Percentiles rank a stretch among this genome's conserved stretches.
These are phyloP conservation scores for Athalia rosae DNA, from an alignment of 2,888 invertebrate genomes.

Conservation along the genomic window DNA sequence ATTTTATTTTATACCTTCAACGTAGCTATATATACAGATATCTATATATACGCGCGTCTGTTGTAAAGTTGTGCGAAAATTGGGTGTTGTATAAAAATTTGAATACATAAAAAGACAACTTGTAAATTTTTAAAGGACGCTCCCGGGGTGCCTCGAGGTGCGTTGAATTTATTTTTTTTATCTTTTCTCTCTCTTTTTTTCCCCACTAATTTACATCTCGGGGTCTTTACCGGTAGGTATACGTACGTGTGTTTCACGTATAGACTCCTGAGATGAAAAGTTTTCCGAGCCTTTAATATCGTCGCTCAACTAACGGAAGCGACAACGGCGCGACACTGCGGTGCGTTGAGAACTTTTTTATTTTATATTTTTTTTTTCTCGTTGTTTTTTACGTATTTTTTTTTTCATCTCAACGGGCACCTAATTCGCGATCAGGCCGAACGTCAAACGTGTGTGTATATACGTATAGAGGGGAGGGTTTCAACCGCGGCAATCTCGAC, in stretches of 20 bases:
- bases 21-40: background rate
- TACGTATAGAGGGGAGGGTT: conserved; percentile 42
- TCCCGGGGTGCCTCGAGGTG: background rate
- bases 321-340: background rate
- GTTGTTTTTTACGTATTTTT: background rate
- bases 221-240: background rate
- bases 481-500: conserved; percentile 44
- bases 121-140: conserved; percentile 16
- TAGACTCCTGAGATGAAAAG: background rate
- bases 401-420: background rate
- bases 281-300: conserved; percentile 14
- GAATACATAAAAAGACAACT: conserved; percentile 22
- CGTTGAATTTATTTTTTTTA: background rate
- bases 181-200: conserved; percentile 25
- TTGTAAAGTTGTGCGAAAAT: conserved; percentile 1
- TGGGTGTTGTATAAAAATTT: conserved; percentile 31
- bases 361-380: background rate
- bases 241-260: background rate
- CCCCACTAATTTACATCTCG: conserved; percentile 23
- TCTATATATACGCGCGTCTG: background rate
- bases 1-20: background rate
- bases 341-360: conserved; percentile 3
- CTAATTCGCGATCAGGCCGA: conserved; percentile 48
- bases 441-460: too few species aligned
- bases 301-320: background rate